Conservation (phyloP, 2,888 invertebrate species). For the Vandiemenella viatica region DNA sequence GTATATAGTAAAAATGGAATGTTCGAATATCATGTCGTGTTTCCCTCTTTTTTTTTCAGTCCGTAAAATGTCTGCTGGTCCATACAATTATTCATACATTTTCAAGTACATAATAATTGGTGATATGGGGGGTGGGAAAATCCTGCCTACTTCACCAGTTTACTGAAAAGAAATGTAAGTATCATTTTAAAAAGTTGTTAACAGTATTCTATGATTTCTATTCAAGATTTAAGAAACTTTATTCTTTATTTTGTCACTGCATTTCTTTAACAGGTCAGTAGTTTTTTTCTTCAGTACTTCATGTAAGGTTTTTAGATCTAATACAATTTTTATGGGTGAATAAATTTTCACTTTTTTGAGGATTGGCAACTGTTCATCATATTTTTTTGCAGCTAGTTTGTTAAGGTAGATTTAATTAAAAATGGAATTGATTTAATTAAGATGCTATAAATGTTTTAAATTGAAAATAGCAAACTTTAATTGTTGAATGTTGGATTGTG, state of each 20-base stretch:
- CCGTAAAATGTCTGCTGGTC: constrained; percentile 54
- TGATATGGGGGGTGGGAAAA: constrained; percentile 99
- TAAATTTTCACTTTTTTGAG: too few species aligned
- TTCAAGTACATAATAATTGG: constrained; percentile 99
- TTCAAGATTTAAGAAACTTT: neutral
- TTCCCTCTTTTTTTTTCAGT: too few species aligned
- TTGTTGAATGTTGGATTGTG: too few species aligned
- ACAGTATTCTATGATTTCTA: too few species aligned
- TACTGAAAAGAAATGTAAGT: constrained; percentile 99
- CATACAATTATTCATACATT: constrained; percentile 99
- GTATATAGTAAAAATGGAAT: too few species aligned
- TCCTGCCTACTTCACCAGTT: constrained; percentile 98
- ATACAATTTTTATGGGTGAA: neutral
- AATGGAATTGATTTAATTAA: too few species aligned
- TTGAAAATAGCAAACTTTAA: too few species aligned
- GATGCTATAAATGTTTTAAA: too few species aligned
- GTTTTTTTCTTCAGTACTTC: neutral
- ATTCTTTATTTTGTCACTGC: neutral
- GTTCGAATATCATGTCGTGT: too few species aligned
- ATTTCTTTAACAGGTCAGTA: neutral
- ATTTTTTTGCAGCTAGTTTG: too few species aligned
- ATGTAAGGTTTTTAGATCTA: neutral
- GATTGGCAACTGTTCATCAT: too few species aligned
- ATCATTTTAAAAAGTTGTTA: constrained; percentile 2
- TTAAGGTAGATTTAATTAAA: too few species aligned